Evolutionary conservation across 2,797 vertebrate species (phyloP), one percentile per base, ranked within the genome.

Genomic region (Delichon dasypus): DNA sequence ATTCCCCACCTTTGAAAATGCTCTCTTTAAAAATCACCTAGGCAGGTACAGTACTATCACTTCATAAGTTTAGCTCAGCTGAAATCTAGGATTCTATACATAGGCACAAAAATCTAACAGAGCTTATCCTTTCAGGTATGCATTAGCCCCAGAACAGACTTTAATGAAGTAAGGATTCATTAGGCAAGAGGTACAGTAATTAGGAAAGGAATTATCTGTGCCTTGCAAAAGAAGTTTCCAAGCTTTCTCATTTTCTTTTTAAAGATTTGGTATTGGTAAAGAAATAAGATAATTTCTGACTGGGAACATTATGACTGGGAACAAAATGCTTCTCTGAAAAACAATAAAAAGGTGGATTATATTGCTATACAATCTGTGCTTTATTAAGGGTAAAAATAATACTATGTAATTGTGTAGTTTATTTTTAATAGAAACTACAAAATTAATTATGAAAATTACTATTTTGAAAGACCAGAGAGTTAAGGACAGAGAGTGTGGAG

Each of bases 331-430:
- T 89, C 38, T 72, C 48, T 1, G 2, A 82, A 94, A 89, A 82
- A 73, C 80, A 89, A 81, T 53, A 73, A 90, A 83, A 27, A 18
- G 2, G 2, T 62, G 25, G 68, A 76, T 86, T 86, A 50, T 78
- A 73, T 76, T 87, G 16, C 38, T 77, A 5, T 67, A 65, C 27
- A 85, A 26, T 50, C 40, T 71, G 29, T 85, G n/a, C 26, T 88
- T 92, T 92, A 77, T 82, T 95, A 90, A 85, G 27, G n/a, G 18
- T 58, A 62, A 92, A 76, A 94, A 66, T 36, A 93, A 94, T 93
- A 25, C 30, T 29, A 6, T 77, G 22, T 51, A 90, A 70, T 80
- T 64, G 17, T 64, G 14, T 66, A 34, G 25, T 50, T 76, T 0
- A 22, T 87, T 88, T 82, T 60, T 21, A 87, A 48, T 61, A 53